Percentiles rank a stretch among this genome's conserved stretches.
Evolutionary conservation across 2,888 invertebrate genomes (phyloP).

Genomic region (Leucophora obtusa): DNA sequence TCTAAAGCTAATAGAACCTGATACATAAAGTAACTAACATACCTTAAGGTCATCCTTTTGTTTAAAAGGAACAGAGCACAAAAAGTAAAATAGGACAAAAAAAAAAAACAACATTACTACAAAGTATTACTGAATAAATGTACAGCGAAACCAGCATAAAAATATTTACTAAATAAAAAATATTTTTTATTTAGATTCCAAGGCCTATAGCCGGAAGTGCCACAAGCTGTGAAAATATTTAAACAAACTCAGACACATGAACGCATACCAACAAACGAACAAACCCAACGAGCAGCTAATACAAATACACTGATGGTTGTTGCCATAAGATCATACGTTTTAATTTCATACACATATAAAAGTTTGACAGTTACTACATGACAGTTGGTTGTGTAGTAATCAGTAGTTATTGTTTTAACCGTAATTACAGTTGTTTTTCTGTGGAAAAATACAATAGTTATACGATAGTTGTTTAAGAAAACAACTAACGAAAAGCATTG

Average conservation of each 20-base stretch:
- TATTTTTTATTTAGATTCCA: constrained; percentile 15
- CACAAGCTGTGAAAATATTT: constrained; percentile 45
- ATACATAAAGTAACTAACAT: constrained; percentile 7
- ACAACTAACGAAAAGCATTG: too few species aligned
- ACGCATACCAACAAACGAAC: background rate
- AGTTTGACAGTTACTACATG: too few species aligned
- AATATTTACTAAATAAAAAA: background rate
- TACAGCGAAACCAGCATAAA: background rate
- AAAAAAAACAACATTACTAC: background rate
- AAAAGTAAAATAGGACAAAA: background rate
- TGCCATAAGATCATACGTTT: too few species aligned
- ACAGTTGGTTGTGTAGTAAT: too few species aligned
- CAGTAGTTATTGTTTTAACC: too few species aligned
- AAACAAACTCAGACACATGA: constrained; percentile 7
- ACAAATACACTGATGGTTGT: background rate
- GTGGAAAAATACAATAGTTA: too few species aligned
- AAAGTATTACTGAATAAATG: background rate
- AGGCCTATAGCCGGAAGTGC: constrained; percentile 38
- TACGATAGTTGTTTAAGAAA: too few species aligned
- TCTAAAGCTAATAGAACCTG: constrained; percentile 11
- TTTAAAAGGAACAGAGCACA: constrained; percentile 12
- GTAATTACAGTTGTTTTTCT: too few species aligned
- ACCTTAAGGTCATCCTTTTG: constrained; percentile 38
- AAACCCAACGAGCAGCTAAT: background rate
- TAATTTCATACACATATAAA: too few species aligned